Percentiles rank a stretch among this genome's conserved stretches.
These are phyloP conservation scores for Microctenopoma lineatum DNA, from an alignment of 2,797 vertebrate species.

Conservation along the genomic window DNA sequence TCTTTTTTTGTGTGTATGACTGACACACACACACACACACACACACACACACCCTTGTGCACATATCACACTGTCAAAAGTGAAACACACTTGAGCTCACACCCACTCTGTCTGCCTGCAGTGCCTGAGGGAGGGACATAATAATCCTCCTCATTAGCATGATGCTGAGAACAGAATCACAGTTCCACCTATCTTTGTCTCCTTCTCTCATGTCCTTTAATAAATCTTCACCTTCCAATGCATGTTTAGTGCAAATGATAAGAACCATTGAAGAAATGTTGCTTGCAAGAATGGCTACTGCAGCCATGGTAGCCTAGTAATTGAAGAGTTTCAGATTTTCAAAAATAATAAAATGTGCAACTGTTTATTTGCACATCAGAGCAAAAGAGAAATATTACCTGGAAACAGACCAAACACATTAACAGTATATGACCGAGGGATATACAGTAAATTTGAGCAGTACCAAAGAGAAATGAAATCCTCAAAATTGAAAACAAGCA, in stretches of 20 bases:
- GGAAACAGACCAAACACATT: background rate
- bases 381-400: background rate
- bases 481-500: constrained; percentile 15
- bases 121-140: constrained; percentile 60
- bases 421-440: constrained; percentile 16
- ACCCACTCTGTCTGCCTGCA: constrained; percentile 49
- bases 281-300: background rate
- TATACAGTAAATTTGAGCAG: constrained; percentile 25
- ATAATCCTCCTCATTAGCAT: constrained; percentile 75
- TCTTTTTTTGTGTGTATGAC: constrained; percentile 19
- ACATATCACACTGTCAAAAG: constrained; percentile 38
- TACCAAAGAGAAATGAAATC: constrained; percentile 35
- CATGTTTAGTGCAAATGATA: constrained; percentile 29
- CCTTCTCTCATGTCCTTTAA: constrained; percentile 48
- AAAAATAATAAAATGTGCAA: background rate
- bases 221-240: constrained; percentile 17
- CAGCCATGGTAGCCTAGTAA: background rate
- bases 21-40: background rate
- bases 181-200: constrained; percentile 57
- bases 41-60: constrained; percentile 8
- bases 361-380: background rate
- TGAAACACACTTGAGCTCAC: constrained; percentile 48
- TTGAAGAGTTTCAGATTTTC: background rate
- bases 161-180: constrained; percentile 65
- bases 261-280: constrained; percentile 16